Evolutionary conservation across 2,797 vertebrate species (phyloP).

Genomic region (Hapalemur alaotrensis): DNA sequence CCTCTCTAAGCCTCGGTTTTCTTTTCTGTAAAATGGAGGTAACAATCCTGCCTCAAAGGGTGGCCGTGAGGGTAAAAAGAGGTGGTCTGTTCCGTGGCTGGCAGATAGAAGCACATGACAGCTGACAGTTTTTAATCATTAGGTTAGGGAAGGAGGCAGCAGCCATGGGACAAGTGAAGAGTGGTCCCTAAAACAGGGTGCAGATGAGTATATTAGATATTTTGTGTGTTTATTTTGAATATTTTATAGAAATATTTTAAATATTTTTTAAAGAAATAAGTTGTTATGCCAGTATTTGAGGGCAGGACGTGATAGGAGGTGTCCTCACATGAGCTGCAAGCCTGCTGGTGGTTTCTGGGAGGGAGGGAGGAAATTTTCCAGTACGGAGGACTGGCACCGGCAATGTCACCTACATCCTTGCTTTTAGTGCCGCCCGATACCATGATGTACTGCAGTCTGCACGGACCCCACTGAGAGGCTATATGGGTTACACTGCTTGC

Average conservation of each 20-base stretch:
- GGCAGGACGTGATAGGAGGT: not conserved
- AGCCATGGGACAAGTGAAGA: not conserved
- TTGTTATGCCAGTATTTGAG: not conserved
- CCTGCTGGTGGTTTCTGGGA: not conserved
- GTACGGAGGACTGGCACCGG: not conserved
- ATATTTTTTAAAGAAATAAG: slow-evolving; percentile 18
- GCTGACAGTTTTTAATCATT: not conserved
- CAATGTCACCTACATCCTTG: not conserved
- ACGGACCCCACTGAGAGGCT: accelerated
- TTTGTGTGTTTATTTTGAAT: not conserved
- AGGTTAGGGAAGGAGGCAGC: not conserved
- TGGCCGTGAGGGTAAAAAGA: not conserved
- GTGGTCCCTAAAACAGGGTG: not conserved
- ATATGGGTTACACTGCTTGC: not conserved
- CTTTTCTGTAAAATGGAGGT: not conserved
- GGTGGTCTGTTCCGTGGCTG: not conserved
- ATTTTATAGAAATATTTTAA: not conserved
- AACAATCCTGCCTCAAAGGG: not conserved
- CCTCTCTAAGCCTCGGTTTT: not conserved
- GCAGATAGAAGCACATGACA: not conserved
- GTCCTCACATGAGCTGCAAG: not conserved
- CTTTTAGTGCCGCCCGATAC: not conserved
- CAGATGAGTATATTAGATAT: not conserved
- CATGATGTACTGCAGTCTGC: too few species aligned
- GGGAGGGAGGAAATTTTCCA: accelerated